These are phyloP conservation scores for Rhynchonycteris naso DNA, from an alignment of 2,797 vertebrate genomes.

Conservation along the genomic window DNA sequence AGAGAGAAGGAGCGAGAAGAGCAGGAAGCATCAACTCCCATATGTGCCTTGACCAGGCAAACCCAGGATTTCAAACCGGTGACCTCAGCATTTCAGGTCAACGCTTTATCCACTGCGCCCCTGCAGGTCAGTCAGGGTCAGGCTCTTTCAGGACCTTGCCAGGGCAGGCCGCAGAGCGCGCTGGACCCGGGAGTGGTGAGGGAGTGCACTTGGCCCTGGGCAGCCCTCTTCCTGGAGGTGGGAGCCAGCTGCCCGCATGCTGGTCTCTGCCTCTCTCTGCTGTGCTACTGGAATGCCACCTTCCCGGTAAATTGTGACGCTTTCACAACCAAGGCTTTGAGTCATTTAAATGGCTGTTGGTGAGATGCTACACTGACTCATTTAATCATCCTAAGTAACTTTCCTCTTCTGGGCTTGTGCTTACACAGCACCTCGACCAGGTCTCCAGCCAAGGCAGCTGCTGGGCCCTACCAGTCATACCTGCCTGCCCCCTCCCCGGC, in stretches of 20 bases:
- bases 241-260: rapidly evolving
- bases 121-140: no score
- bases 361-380: slow-evolving; percentile 45
- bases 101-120: no score
- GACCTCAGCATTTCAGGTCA: no score
- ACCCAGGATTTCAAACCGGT: no score
- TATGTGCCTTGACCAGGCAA: no score
- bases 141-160: neutral
- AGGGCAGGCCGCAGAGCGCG: rapidly evolving
- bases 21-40: no score
- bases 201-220: neutral
- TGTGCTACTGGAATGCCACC: neutral
- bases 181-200: rapidly evolving
- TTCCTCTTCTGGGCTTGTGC: slow-evolving; percentile 54
- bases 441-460: neutral
- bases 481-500: neutral
- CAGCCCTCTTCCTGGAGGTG: neutral
- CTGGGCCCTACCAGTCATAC: neutral
- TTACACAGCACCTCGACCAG: neutral
- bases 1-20: no score
- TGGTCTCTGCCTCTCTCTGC: rapidly evolving
- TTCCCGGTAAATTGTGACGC: neutral
- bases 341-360: slow-evolving; percentile 41
- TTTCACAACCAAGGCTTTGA: neutral
- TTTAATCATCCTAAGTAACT: slow-evolving; percentile 60